Percentiles rank a stretch among this genome's conserved stretches.
Conservation (phyloP, 2,888 invertebrate genomes). For the Scaptomyza cyrtandrae region DNA sequence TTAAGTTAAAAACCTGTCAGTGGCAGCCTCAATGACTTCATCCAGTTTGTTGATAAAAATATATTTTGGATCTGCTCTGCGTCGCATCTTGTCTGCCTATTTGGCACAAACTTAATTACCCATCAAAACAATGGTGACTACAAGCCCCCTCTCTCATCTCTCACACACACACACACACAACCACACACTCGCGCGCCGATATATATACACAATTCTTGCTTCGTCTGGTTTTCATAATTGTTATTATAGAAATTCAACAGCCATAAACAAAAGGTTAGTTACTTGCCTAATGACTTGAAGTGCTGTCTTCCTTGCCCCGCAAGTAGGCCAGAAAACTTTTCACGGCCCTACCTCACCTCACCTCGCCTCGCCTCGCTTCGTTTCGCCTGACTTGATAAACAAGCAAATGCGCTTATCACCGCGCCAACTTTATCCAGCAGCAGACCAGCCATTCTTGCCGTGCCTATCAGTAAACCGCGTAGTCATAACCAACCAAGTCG, state of each 20-base stretch:
- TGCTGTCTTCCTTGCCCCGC: constrained; percentile 33
- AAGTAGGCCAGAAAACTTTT: constrained; percentile 44
- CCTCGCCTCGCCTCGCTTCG: constrained; percentile 1
- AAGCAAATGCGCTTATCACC: constrained; percentile 79
- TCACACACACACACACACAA: neutral
- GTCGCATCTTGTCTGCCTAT: constrained; percentile 68
- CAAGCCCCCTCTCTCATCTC: neutral
- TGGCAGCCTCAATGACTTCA: constrained; percentile 29
- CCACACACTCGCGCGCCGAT: too few species aligned
- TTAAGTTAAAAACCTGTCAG: constrained; percentile 41
- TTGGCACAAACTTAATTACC: constrained; percentile 81
- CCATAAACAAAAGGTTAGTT: constrained; percentile 81
- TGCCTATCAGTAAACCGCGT: constrained; percentile 47
- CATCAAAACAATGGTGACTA: constrained; percentile 70
- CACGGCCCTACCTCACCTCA: neutral
- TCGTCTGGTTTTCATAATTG: constrained; percentile 79
- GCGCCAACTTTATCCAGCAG: constrained; percentile 19
- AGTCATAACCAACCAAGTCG: constrained; percentile 66
- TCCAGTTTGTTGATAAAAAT: constrained; percentile 45
- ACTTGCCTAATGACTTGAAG: constrained; percentile 78
- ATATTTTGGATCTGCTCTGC: constrained; percentile 55
- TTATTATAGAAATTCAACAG: constrained; percentile 79
- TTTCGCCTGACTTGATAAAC: constrained; percentile 67
- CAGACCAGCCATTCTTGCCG: constrained; percentile 3
- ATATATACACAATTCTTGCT: constrained; percentile 19